Percentiles rank a stretch among this genome's conserved stretches.
Evolutionary conservation across 2,888 invertebrate species (phyloP).

Genomic region (Epistrophella euchroma): DNA sequence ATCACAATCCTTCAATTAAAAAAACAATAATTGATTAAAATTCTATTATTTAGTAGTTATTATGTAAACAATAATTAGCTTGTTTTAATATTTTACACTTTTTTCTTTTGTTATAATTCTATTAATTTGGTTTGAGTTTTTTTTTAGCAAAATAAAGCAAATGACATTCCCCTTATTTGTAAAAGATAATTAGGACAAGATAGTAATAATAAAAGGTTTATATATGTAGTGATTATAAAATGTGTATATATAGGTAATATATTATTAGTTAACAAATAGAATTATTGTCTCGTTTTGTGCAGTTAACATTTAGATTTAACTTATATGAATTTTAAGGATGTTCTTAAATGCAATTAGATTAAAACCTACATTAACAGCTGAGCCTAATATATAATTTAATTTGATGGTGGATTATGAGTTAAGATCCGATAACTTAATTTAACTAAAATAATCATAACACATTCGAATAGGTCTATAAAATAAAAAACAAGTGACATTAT

Average conservation of each 20-base stretch:
- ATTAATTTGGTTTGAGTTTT: background rate
- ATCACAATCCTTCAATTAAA: conserved; percentile 62
- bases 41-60: conserved; percentile 20
- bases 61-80: background rate
- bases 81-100: conserved; percentile 3
- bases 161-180: conserved; percentile 28
- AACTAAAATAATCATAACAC: background rate
- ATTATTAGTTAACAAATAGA: conserved; percentile 44
- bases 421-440: background rate
- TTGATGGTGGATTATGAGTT: background rate
- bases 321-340: conserved; percentile 32
- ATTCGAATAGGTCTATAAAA: background rate
- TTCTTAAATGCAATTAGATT: conserved; percentile 24
- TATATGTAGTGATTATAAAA: background rate
- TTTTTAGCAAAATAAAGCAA: conserved; percentile 46
- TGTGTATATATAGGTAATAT: conserved; percentile 15
- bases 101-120: background rate
- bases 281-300: conserved; percentile 77
- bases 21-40: conserved; percentile 48
- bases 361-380: conserved; percentile 19
- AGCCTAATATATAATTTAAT: background rate
- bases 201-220: conserved; percentile 12
- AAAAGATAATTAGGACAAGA: conserved; percentile 31
- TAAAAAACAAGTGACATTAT: conserved; percentile 1
- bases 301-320: conserved; percentile 41